phyloP scores from a whole-genome alignment of 1,140 invertebrate genomes.

The Macrosteles quadrilineatus region DNA sequence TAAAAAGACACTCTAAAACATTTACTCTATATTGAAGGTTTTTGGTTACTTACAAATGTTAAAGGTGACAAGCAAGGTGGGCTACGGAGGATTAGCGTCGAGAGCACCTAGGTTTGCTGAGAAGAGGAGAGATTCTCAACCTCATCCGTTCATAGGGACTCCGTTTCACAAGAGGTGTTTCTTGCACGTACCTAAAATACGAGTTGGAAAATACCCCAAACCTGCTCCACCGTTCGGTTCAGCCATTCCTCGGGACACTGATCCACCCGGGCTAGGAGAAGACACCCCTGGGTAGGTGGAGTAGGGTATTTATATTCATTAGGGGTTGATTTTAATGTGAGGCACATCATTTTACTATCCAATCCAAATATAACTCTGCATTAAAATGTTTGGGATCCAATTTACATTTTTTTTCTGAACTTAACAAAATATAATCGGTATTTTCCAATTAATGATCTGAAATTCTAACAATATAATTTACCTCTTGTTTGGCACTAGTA shows the following conservation, averaged over 20 bases:
- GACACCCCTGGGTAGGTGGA: constrained; percentile 3
- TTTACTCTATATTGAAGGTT: no score
- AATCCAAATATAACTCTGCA: no score
- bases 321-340: no score
- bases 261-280: not conserved
- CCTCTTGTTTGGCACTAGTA: no score
- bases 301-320: no score
- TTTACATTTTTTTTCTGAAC: no score
- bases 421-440: no score
- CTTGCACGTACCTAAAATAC: not conserved
- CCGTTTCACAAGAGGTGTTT: constrained; percentile 11
- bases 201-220: not conserved
- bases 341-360: no score
- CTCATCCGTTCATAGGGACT: not conserved
- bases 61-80: constrained; percentile 4
- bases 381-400: no score
- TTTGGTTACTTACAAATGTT: not conserved
- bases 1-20: no score
- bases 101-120: not conserved
- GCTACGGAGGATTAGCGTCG: constrained; percentile 5
- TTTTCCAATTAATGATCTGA: no score
- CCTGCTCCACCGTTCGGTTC: not conserved
- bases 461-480: no score
- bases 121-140: not conserved
- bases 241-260: not conserved